Conservation (phyloP, 64 coral and sea anemone genomes). For the Pachyseris speciosa region DNA sequence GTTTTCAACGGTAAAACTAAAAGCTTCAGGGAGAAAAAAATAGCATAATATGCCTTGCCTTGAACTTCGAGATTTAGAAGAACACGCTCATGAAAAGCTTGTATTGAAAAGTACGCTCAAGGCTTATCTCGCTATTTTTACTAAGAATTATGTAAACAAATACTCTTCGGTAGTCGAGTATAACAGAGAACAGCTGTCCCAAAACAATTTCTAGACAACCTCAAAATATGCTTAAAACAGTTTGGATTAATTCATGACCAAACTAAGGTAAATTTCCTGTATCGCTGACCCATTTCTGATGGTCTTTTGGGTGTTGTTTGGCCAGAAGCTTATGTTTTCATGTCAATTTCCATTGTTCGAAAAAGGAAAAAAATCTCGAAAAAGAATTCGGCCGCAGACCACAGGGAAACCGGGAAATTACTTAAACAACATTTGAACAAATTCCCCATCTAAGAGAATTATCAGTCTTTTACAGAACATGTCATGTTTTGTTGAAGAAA, state of each 20-base stretch:
- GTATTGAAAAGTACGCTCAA: not conserved
- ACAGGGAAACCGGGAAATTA: not conserved
- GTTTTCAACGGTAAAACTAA: too few relatives aligned
- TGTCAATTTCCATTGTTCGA: constrained; percentile 98
- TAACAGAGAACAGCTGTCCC: constrained; percentile 12
- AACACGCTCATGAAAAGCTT: not conserved
- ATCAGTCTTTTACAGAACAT: constrained; percentile 42
- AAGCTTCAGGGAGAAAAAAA: not conserved
- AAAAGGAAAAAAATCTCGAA: constrained; percentile 75
- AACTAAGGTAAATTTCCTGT: not conserved
- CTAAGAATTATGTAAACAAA: constrained; percentile 46
- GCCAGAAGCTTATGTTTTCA: constrained; percentile 73
- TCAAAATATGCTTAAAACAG: constrained; percentile 23
- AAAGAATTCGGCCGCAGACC: constrained; percentile 59
- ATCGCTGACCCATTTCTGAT: not conserved
- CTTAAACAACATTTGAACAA: constrained; percentile 12
- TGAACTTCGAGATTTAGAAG: not conserved
- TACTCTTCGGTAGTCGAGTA: constrained; percentile 35
- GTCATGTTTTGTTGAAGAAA: constrained; percentile 64
- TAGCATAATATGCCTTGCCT: not conserved
- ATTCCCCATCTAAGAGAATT: constrained; percentile 30
- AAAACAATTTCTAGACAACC: constrained; percentile 2
- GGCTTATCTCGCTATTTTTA: not conserved
- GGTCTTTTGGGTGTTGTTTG: constrained; percentile 48
- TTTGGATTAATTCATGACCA: constrained; percentile 24